Evolutionary conservation across 2,797 vertebrate species (phyloP), one percentile per base, ranked within the genome.

Genomic region (Taenioides sp.): DNA sequence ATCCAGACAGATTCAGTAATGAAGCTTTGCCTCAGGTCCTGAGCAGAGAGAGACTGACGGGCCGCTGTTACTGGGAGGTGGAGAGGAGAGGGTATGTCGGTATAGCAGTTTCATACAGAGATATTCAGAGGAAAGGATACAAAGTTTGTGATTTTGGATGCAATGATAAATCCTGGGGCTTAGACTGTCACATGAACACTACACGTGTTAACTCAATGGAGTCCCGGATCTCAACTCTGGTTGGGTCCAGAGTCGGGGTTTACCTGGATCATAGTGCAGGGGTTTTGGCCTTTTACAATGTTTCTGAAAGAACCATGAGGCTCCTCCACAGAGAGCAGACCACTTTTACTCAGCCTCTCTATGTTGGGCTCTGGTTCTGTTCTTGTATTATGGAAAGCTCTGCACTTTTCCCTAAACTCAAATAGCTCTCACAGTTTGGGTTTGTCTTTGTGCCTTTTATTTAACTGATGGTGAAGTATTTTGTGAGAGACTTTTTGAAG

Each of bases 91-190:
- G 14, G 43, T 47, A 16, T 47, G 14, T 47, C 1, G 43, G 43
- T 47, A 1, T 47, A 47, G 43, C 43, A 47, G 43, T 47, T 47
- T 47, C 43, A 16, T 47, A 47, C 11, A 47, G 43, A 47, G 14
- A 47, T 47, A 61, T 61, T 34, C 0, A 10, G 28, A 61, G 59
- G 23, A 61, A 61, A 61, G 18, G 25, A 27, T 6, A 18, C 17
- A 3, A 2, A 2, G 16, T 2, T 27, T 18, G 5, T 34, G 59
- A 2, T 6, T 61, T 61, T 61, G 59, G 59, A 31, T 0, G 1
- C 16, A 61, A 61, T 20, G 18, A 61, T 61, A 31, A 61, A 34
- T 61, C 59, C 28, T 61, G 59, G 59, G 59, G 27, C 27, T 61
- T 61, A 5, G 0, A 7, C 59, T 34, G 27, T 61, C 0, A 34